Base-by-base conservation (phyloP, 2,888 invertebrate species). In the Dromius quadrimaculatus region DNA sequence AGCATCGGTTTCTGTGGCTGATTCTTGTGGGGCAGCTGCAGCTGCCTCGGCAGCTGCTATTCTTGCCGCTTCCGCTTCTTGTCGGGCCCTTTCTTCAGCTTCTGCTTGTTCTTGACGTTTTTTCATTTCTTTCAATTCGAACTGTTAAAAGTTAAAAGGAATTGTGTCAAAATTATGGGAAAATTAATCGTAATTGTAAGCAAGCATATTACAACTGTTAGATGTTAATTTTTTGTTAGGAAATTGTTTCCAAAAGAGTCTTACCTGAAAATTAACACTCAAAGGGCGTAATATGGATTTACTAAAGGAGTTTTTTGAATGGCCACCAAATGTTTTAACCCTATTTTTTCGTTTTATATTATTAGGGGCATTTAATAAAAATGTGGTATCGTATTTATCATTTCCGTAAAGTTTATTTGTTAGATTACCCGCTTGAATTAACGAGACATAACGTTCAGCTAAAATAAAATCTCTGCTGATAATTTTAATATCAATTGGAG, bases 41-140 rank as follows among this genome's bases (percentile, higher is more conserved):
- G 85, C 85, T 0, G 87, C 85, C 77, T 88, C 89, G 74, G 83
- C 81, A 47, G 84, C 84, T 72, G 85, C 85, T 74, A 83, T 81
- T 74, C 83, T 83, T 73, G 84, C 83, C 70, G 88, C 88, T 28
- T 92, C 92, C 74, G 92, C 90, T 79, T 94, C 93, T 74, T 85
- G 84, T 74, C 86, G 84, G 64, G 85, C 85, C 74, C 86, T 83
- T 75, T 89, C 88, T 74, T 87, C 87, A 72, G 88, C 88, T 77
- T 89, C 89, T 71, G 86, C 85, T 76, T 87, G 87, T 78, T 88
- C 87, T 82, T 94, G 92, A 74, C 93, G 89, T 78, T 94, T 89
- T 85, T 94, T 94, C 86, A 95, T 89, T 85, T 98, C 97, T 85
- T 95, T 95, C 85, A 98, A 88, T 88, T 98, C 98, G 87, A 94